Evolutionary conservation across 2,888 invertebrate genomes (phyloP), one percentile per base, ranked within the genome.

Genomic region (Tetheella fluctuosa): DNA sequence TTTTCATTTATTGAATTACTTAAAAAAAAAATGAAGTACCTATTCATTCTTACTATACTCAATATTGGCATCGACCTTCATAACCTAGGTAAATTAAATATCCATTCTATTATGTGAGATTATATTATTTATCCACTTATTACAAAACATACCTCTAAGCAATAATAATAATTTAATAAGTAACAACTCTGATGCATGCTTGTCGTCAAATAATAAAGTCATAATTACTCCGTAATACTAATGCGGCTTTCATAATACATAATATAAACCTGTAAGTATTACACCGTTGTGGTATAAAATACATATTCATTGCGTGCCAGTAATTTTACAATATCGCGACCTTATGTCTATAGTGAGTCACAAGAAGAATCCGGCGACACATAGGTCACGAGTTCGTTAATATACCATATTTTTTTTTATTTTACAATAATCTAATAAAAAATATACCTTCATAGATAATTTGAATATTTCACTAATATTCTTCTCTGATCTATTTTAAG

Each of bases 351-450:
- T 64, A 61, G 57, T 64, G 60, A 64, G 63, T 63, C 60, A 60
- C 57, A 55, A 53, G 28, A 30, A 52, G 20, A 42, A 17, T 42
- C 60, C 17, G 13, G 15, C 23, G 56, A 55, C 56, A 52, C 61
- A 25, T 25, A 59, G 59, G 61, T 57, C 63, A 48, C 57, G 58
- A 59, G 70, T 75, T 39, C 12, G n/a, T 69, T 69, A 67, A 64
- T 20, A 20, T 20, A 25, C 25, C 6, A n/a, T 42, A 5, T 15
- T 2, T 17, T 42, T 42, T 42, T 48, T 15, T 15, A 48, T 20
- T 48, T 10, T 20, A 10, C 1, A 48, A 2, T 20, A 48, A 48
- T 48, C 42, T 42, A 17, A 20, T 7, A 17, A 20, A 13, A 39
- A 20, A 10, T 13, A 13, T 13, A 34, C 3, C 13, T 7, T 13